Evolutionary conservation across 1,140 invertebrate species (phyloP).

Genomic region (Cyclargus thomasi): DNA sequence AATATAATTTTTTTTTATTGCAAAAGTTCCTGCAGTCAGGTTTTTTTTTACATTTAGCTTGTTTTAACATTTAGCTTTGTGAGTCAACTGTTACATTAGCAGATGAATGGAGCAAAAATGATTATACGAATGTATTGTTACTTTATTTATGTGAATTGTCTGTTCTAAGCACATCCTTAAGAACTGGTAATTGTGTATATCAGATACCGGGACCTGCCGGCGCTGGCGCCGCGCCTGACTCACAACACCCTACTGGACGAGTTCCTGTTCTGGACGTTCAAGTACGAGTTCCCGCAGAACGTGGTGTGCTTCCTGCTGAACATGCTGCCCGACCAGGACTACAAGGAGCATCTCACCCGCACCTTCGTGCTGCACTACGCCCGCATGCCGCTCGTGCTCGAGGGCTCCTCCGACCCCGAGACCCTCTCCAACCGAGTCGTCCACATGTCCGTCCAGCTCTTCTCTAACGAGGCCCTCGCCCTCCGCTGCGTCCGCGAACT

Average conservation of each 20-base stretch:
- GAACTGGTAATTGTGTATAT: not conserved
- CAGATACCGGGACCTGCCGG: slow-evolving; percentile 84
- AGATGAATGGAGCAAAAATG: no score
- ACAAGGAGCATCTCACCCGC: slow-evolving; percentile 95
- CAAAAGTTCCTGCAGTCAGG: no score
- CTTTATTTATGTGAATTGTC: no score
- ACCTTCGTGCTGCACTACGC: slow-evolving; percentile 97
- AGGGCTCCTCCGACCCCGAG: slow-evolving; percentile 89
- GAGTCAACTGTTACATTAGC: no score
- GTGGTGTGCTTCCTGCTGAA: slow-evolving; percentile 96
- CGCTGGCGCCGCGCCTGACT: slow-evolving; percentile 84
- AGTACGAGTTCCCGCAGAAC: slow-evolving; percentile 97
- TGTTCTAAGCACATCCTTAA: not conserved
- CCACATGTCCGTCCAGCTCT: slow-evolving; percentile 96
- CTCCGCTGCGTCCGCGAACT: slow-evolving; percentile 92
- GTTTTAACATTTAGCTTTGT: no score
- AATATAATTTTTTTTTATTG: no score
- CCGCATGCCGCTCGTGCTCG: slow-evolving; percentile 92
- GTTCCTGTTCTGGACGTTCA: slow-evolving; percentile 98
- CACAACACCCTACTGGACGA: slow-evolving; percentile 95
- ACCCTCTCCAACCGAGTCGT: slow-evolving; percentile 96
- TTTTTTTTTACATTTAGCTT: no score
- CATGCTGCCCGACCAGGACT: slow-evolving; percentile 95
- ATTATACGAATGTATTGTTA: no score
- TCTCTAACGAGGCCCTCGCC: slow-evolving; percentile 94